Evolutionary conservation across 1,140 invertebrate species (phyloP).

Genomic region (Bactericera cockerelli): DNA sequence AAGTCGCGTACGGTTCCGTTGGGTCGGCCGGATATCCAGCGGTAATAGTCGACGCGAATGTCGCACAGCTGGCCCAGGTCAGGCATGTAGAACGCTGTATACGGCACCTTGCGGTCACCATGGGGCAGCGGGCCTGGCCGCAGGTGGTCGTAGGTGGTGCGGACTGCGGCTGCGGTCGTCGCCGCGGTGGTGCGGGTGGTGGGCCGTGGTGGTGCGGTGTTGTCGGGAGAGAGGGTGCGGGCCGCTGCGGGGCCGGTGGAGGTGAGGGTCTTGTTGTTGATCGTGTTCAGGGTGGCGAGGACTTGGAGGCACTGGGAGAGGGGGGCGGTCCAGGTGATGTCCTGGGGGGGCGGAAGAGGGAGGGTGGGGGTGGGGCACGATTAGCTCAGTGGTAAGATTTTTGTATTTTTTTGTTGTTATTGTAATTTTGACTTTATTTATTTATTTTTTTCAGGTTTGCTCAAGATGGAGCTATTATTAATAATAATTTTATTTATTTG

Average conservation of each 20-base stretch:
- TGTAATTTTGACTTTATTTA: too few relatives aligned
- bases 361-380: too few relatives aligned
- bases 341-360: background rate
- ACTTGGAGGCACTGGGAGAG: constrained; percentile 8
- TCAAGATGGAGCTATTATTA: too few relatives aligned
- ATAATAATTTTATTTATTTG: too few relatives aligned
- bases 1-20: constrained; percentile 11
- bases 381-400: too few relatives aligned
- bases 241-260: background rate
- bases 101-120: constrained; percentile 47
- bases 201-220: background rate
- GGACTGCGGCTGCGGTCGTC: too few relatives aligned
- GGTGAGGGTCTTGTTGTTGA: constrained; percentile 15
- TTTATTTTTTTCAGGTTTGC: too few relatives aligned
- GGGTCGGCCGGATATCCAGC: constrained; percentile 42
- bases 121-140: constrained; percentile 14
- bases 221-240: background rate
- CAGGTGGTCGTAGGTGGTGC: too few relatives aligned
- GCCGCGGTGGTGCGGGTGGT: background rate
- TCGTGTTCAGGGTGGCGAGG: constrained; percentile 14
- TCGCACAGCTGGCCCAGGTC: constrained; percentile 63
- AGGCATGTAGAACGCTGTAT: constrained; percentile 70
- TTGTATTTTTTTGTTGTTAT: too few relatives aligned
- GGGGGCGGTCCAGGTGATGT: background rate
- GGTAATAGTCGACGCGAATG: constrained; percentile 64